Percentiles rank a stretch among this genome's conserved stretches.
These are phyloP conservation scores for Ataeniobius toweri DNA, from an alignment of 2,797 vertebrate species.

Conservation along the genomic window DNA sequence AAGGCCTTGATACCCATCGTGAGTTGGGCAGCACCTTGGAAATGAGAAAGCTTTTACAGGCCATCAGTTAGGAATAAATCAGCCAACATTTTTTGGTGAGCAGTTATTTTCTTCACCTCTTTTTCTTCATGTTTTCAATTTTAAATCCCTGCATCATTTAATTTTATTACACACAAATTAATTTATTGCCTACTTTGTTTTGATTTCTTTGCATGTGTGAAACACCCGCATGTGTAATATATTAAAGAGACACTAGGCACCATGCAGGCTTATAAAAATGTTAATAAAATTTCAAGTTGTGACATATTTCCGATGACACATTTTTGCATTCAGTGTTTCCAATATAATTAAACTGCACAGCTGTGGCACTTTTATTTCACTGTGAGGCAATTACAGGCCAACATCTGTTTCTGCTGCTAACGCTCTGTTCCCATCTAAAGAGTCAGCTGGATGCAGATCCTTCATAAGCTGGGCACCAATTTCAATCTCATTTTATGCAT, in stretches of 20 bases:
- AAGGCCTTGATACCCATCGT: not conserved
- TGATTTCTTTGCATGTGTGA: not conserved
- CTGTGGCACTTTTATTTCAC: slow-evolving; percentile 42
- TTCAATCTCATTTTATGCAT: slow-evolving; percentile 37
- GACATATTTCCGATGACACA: not conserved
- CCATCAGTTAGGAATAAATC: not conserved
- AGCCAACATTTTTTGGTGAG: not conserved
- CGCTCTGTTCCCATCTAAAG: slow-evolving; percentile 24
- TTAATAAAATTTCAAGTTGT: not conserved
- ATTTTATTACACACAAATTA: not conserved
- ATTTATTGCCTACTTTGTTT: not conserved
- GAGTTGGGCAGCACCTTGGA: too few relatives aligned
- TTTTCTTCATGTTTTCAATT: too few relatives aligned
- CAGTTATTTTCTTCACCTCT: too few relatives aligned
- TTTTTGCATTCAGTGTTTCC: slow-evolving; percentile 1
- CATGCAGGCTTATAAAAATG: not conserved
- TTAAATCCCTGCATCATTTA: not conserved
- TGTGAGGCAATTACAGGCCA: slow-evolving; percentile 44
- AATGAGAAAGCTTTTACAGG: not conserved
- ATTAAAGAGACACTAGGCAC: not conserved
- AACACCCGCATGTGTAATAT: not conserved
- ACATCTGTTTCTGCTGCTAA: slow-evolving; percentile 57
- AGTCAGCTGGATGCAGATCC: slow-evolving; percentile 26
- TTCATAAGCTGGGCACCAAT: slow-evolving; percentile 23
- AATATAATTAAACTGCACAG: slow-evolving; percentile 17